A percentile compares a stretch with the other conserved stretches of the same genome.
phyloP scores from a whole-genome alignment of 1,140 invertebrate species.

The Drusus annulatus region DNA sequence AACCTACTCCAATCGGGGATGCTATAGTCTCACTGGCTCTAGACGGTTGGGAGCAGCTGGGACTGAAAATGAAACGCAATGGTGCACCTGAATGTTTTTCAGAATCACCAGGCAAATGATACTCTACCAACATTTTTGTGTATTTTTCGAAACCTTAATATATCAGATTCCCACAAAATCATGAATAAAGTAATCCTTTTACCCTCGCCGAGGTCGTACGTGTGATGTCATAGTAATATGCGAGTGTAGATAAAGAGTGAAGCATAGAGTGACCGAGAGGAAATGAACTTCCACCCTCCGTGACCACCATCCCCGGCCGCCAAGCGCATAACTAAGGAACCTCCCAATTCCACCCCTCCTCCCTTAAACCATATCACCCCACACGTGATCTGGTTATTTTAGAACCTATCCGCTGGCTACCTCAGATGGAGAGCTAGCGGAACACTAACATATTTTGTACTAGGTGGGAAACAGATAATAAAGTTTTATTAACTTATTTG shows the following conservation, averaged over 20 bases:
- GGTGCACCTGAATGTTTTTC: too few species aligned
- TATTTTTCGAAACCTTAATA: background rate
- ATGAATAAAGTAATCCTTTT: background rate
- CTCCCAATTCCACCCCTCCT: background rate
- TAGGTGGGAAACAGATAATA: background rate
- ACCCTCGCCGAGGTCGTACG: background rate
- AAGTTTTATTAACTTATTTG: too few species aligned
- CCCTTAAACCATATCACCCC: background rate
- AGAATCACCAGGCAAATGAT: too few species aligned
- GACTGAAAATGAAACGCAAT: too few species aligned
- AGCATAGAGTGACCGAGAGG: conserved; percentile 53
- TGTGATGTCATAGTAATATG: background rate
- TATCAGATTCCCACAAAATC: background rate
- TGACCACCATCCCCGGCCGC: background rate
- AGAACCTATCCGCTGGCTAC: background rate
- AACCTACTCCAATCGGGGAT: too few species aligned
- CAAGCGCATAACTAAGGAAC: background rate
- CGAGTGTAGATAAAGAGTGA: background rate
- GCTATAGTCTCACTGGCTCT: too few species aligned
- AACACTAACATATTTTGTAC: background rate
- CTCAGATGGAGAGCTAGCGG: background rate
- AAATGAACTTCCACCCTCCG: conserved; percentile 54
- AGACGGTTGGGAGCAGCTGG: too few species aligned
- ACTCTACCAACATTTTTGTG: too few species aligned
- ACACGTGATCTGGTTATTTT: background rate